phyloP scores from a whole-genome alignment of 1,140 invertebrate genomes.

The Adoxophyes honmai region DNA sequence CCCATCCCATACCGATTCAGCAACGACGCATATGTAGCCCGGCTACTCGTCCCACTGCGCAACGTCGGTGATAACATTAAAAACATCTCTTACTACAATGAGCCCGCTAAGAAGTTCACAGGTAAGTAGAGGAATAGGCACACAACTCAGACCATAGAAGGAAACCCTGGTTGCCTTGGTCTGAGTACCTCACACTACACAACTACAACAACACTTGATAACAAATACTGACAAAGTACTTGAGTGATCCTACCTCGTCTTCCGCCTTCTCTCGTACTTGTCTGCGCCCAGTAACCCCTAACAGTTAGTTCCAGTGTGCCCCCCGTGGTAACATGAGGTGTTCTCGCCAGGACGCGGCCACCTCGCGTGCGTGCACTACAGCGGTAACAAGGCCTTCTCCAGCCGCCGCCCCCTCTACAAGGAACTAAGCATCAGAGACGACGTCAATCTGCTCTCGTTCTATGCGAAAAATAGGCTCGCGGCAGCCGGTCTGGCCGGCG shows the following conservation, averaged over 20 bases:
- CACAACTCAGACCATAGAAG: neutral
- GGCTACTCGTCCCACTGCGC: slow-evolving; percentile 78
- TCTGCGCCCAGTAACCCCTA: slow-evolving; percentile 4
- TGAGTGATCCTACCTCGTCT: neutral
- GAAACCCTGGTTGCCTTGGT: neutral
- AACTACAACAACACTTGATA: slow-evolving; percentile 39
- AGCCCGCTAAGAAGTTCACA: slow-evolving; percentile 80
- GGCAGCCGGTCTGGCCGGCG: slow-evolving; percentile 75
- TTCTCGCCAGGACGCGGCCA: slow-evolving; percentile 81
- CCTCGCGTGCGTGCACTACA: slow-evolving; percentile 87
- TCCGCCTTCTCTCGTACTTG: neutral
- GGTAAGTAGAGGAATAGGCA: slow-evolving; percentile 61
- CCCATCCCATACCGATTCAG: slow-evolving; percentile 72
- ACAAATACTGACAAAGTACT: neutral
- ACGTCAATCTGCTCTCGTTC: slow-evolving; percentile 86
- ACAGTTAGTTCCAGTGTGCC: slow-evolving; percentile 43
- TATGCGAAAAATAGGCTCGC: slow-evolving; percentile 85
- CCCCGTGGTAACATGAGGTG: slow-evolving; percentile 59
- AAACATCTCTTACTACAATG: slow-evolving; percentile 80
- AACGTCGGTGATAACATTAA: slow-evolving; percentile 78
- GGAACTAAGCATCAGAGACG: slow-evolving; percentile 81
- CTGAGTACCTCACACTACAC: neutral
- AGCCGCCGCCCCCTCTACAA: slow-evolving; percentile 83
- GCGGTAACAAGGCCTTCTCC: slow-evolving; percentile 85
- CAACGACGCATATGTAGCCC: slow-evolving; percentile 82